Conservation (phyloP, 2,888 invertebrate genomes). For the Euzophera pinguis region DNA sequence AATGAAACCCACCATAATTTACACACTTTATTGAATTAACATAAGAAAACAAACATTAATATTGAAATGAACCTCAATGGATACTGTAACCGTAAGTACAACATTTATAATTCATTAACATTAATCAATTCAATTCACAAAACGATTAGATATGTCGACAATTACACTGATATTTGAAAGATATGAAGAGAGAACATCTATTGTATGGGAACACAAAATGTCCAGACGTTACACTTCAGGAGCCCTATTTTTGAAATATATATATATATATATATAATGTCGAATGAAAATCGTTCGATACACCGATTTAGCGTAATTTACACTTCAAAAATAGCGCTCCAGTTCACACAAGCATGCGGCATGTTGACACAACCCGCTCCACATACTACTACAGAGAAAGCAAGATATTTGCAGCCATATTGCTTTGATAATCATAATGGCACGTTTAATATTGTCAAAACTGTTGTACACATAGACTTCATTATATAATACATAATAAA, state of each 20-base stretch:
- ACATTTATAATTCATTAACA: slow-evolving; percentile 72
- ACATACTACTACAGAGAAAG: slow-evolving; percentile 15
- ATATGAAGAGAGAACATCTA: slow-evolving; percentile 57
- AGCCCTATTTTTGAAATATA: too few species aligned
- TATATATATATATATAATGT: too few species aligned
- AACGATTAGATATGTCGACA: slow-evolving; percentile 75
- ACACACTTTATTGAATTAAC: slow-evolving; percentile 80
- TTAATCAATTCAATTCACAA: slow-evolving; percentile 71
- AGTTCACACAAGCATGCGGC: slow-evolving; percentile 19
- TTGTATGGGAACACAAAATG: slow-evolving; percentile 26
- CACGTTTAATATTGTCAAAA: slow-evolving; percentile 12
- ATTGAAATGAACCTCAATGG: slow-evolving; percentile 68
- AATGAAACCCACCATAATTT: slow-evolving; percentile 52
- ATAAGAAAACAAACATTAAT: slow-evolving; percentile 76
- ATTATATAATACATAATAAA: not conserved
- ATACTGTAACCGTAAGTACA: slow-evolving; percentile 73
- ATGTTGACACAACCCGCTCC: slow-evolving; percentile 1
- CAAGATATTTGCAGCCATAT: slow-evolving; percentile 17
- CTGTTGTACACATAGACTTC: slow-evolving; percentile 1
- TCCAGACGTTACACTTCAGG: slow-evolving; percentile 4
- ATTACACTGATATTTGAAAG: slow-evolving; percentile 71
- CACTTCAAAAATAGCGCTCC: too few species aligned
- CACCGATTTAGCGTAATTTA: too few species aligned
- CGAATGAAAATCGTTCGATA: too few species aligned
- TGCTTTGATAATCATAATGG: slow-evolving; percentile 14